phyloP scores from a whole-genome alignment of 2,888 invertebrate genomes.

The Hedychridium roseum region DNA sequence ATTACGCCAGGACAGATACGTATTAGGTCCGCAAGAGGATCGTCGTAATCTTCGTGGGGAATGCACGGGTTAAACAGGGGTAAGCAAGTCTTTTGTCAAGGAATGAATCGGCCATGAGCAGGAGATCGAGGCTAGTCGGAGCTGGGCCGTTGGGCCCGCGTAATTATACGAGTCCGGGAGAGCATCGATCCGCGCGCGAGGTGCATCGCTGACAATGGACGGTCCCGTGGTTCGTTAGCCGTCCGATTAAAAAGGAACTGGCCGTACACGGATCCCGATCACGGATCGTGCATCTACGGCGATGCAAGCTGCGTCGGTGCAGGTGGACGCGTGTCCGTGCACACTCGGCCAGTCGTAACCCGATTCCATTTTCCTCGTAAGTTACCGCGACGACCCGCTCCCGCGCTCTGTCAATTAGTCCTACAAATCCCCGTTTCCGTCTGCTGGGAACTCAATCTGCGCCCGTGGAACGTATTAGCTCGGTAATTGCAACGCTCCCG shows the following conservation, averaged over 20 bases:
- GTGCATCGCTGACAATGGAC: conserved; percentile 30
- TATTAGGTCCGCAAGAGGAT: neutral
- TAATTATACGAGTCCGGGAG: conserved; percentile 36
- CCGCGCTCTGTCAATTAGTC: conserved; percentile 19
- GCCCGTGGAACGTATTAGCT: conserved; percentile 29
- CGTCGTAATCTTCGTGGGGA: neutral
- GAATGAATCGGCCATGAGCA: conserved; percentile 22
- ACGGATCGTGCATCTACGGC: too few species aligned
- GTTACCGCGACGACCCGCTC: neutral
- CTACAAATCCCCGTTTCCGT: conserved; percentile 23
- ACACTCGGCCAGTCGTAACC: conserved; percentile 10
- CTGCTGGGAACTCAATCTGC: conserved; percentile 28
- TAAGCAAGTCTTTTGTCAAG: conserved; percentile 35
- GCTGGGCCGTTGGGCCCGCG: conserved; percentile 29
- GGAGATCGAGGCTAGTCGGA: conserved; percentile 15
- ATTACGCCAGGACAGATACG: too few species aligned
- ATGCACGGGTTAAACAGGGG: conserved; percentile 34
- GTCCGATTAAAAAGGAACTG: conserved; percentile 42
- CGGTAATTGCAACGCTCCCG: conserved; percentile 33
- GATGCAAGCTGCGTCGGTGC: conserved; percentile 13
- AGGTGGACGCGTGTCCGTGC: too few species aligned
- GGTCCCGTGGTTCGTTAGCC: conserved; percentile 44
- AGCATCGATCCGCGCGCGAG: conserved; percentile 33
- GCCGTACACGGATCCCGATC: too few species aligned
- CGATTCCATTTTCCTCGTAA: neutral